Evolutionary conservation across 1,140 invertebrate species (phyloP), one percentile per base, ranked within the genome.

Genomic region (Solen grandis): DNA sequence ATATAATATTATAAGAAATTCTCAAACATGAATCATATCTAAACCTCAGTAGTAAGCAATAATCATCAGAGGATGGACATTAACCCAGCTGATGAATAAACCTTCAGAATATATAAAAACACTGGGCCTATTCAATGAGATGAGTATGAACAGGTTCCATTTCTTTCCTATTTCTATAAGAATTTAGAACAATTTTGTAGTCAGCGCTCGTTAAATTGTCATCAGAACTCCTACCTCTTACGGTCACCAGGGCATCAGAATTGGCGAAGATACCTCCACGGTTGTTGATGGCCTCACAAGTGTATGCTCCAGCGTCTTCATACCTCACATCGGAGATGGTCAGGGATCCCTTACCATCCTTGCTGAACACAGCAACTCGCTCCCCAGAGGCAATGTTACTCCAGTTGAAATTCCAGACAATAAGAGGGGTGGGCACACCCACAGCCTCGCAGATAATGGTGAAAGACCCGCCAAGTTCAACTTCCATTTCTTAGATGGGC

Each of bases 341-440:
- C 0, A 99, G 92, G 0, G 94, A 95, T 22, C 98, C 98, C 0
- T 95, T 93, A 14, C 98, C 98, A 83, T 96, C 94, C 0, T 93
- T 92, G 85, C 95, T 97, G 0, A 94, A 95, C 1, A 94, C 95
- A 0, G 77, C 85, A 0, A 98, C 98, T 88, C 98, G 96, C 2
- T 94, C 92, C 0, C 98, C 97, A n/a, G 90, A 85, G 33, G 94
- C 93, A 29, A 99, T 95, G 88, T 99, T 97, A 3, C 97, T 97
- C 98, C 98, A 99, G 93, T 99, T 99, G 1, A 97, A 93, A 68
- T 98, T 94, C 98, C 98, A 99, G 27, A 96, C 95, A 76, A 99
- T 96, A 60, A 97, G 94, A 0, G 99, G 98, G 0, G 94, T 95
- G 0, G 99, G 99, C 0, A 96, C 95, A 59, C 98, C 99, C 1